Percentiles rank a stretch among this genome's conserved stretches.
Evolutionary conservation across 2,113 vertebrate species (phyloP).

Genomic region (Sylvicapra grimmia): DNA sequence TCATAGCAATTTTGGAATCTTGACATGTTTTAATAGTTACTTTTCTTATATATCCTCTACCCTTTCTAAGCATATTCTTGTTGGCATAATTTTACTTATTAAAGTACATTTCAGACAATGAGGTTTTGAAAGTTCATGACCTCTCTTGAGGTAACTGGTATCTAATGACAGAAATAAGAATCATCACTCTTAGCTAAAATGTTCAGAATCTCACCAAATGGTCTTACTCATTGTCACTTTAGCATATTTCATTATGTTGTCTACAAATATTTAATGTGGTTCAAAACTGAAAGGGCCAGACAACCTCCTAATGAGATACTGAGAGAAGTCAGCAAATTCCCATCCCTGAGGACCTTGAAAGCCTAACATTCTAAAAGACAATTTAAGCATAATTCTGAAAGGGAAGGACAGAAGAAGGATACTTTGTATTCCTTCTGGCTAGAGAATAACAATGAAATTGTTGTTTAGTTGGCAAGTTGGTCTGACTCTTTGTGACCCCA

Average conservation of each 20-base stretch:
- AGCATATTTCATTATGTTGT: background rate
- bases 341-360: background rate
- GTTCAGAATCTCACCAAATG: background rate
- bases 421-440: background rate
- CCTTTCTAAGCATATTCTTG: background rate
- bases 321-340: background rate
- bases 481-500: background rate
- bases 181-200: slow-evolving; percentile 1
- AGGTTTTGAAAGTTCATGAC: background rate
- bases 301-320: background rate
- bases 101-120: slow-evolving; percentile 19
- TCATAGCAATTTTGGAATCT: background rate
- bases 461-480: background rate
- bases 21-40: background rate
- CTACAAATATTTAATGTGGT: background rate
- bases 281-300: background rate
- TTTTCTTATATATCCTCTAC: background rate
- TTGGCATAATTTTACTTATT: background rate
- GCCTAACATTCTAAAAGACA: background rate
- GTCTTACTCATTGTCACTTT: background rate
- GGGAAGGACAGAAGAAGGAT: background rate
- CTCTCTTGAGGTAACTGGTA: background rate
- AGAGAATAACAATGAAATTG: background rate
- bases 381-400: slow-evolving; percentile 25
- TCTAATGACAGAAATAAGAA: background rate